Conservation (phyloP, 2,113 vertebrate species). For the Peromyscus leucopus region DNA sequence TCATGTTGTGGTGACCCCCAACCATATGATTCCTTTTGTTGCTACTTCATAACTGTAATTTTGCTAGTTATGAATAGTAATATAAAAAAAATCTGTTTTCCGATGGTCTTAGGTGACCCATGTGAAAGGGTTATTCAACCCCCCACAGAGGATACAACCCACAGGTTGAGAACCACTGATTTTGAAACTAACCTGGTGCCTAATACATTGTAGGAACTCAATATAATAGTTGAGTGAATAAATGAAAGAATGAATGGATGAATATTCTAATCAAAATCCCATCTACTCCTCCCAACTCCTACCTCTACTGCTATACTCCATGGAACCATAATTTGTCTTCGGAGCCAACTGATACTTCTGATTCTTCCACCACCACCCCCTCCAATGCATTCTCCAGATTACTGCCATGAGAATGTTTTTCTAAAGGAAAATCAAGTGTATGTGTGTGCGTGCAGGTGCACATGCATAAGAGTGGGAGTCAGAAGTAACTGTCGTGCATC, state of each 20-base stretch:
- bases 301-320: not conserved
- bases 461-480: not conserved
- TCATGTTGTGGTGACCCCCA: not conserved
- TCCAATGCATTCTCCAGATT: not conserved
- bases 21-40: not conserved
- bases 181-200: not conserved
- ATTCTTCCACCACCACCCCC: not conserved
- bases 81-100: not conserved
- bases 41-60: not conserved
- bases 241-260: not conserved
- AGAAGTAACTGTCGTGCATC: not conserved
- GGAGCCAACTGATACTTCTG: not conserved
- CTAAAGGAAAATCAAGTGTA: not conserved
- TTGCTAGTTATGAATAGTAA: not conserved
- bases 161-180: not conserved
- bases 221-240: not conserved
- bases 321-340: not conserved
- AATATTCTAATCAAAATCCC: not conserved
- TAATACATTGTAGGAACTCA: not conserved
- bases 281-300: not conserved
- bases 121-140: not conserved
- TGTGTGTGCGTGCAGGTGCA: not conserved
- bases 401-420: not conserved
- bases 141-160: no score
- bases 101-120: not conserved